Evolutionary conservation across 2,113 vertebrate species (phyloP).

Genomic region (Tyrannus savana): DNA sequence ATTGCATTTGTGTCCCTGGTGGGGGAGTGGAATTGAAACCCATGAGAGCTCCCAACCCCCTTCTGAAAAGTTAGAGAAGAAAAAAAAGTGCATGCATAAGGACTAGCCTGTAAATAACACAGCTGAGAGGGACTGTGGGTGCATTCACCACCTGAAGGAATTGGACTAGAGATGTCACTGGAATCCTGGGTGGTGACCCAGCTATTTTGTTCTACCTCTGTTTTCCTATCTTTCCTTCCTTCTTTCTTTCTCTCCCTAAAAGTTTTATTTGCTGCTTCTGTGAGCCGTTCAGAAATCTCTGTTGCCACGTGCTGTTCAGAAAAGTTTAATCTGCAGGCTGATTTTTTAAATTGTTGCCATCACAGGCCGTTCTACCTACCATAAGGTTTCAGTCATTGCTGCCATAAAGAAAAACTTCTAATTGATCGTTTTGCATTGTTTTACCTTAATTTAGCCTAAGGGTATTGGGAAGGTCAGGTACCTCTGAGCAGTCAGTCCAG

Average conservation of each 20-base stretch:
- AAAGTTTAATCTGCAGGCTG: rapidly evolving
- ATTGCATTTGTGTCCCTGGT: not conserved
- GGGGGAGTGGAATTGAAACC: not conserved
- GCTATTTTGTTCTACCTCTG: not conserved
- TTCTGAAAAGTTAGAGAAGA: not conserved
- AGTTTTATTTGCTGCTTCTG: not conserved
- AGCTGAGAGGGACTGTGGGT: not conserved
- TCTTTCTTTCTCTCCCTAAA: not conserved
- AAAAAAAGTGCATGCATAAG: not conserved
- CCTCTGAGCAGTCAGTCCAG: not conserved
- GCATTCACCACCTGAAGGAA: rapidly evolving
- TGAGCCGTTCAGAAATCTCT: not conserved
- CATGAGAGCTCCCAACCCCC: rapidly evolving
- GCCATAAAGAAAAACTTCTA: not conserved
- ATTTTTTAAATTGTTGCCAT: not conserved
- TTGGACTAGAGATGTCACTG: not conserved
- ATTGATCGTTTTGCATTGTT: not conserved
- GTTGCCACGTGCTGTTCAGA: not conserved
- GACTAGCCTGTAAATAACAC: not conserved
- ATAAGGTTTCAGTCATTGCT: not conserved
- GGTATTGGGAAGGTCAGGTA: not conserved
- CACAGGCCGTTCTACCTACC: no score
- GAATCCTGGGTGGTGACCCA: not conserved
- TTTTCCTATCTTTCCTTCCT: not conserved
- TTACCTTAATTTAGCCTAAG: not conserved